Base-by-base conservation (phyloP, 2,888 invertebrate species). In the Lordiphosa andalusiaca region DNA sequence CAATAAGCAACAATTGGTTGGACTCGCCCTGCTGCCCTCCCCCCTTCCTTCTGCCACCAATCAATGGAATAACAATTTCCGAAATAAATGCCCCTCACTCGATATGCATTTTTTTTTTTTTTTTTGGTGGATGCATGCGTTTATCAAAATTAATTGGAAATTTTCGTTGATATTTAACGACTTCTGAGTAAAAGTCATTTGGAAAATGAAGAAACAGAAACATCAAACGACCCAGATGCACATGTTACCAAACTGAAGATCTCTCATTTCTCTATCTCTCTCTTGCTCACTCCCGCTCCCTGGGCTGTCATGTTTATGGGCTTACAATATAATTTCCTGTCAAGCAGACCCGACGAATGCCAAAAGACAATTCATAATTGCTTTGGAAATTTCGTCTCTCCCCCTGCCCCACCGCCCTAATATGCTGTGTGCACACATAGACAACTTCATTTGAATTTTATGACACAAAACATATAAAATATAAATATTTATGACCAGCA, bases 91-190 rank as follows among this genome's bases (percentile, higher is more conserved):
- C 57, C 50, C 40, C 19, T 16, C 40, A 30, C 23, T 56, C 12
- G 33, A 51, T 60, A 49, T 52, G 39, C 56, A 35, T 52, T 39
- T 54, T 16, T 16, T 16, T 1, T 1, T 1, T 50, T 52, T 39
- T 54, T 16, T 16, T 16, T 1, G 16, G 2, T 50, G 16, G 30
- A 7, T 30, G 30, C 30, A 30, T 40, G 39, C 49, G 44, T 81
- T 81, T 83, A 72, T 83, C 78, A 82, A 83, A 81, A 78, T 81
- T 80, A 81, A 76, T 74, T 78, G 81, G 72, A 81, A 81, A 73
- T 78, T 81, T 71, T 71, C 76, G 72, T 81, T 71, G 68, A 74
- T 56, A 52, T 81, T 82, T 82, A 81, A 82, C 74, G 82, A 76
- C 71, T 82, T 82, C 82, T 76, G 73, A 63, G 76, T 74, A 82